Evolutionary conservation across 2,113 vertebrate species (phyloP).

Genomic region (Anarrhichthys ocellatus): DNA sequence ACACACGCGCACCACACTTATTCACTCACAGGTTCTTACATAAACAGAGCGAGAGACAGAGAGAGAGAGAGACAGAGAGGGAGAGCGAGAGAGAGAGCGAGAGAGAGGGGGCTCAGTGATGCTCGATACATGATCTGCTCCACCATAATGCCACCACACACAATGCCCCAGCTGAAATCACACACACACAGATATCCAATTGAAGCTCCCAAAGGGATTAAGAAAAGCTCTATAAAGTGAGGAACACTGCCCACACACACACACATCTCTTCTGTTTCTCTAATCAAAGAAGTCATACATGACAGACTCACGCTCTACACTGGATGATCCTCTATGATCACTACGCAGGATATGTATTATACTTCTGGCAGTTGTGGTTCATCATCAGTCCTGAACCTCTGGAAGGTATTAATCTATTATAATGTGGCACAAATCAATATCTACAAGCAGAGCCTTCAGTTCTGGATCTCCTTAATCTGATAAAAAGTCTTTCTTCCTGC

Average conservation of each 20-base stretch:
- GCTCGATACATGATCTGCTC: constrained; percentile 59
- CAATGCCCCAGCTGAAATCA: constrained; percentile 48
- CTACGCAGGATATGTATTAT: constrained; percentile 14
- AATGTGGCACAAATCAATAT: neutral
- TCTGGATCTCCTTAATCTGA: neutral
- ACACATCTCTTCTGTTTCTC: constrained; percentile 32
- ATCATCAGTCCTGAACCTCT: neutral
- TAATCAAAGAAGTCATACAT: constrained; percentile 51
- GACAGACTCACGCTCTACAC: constrained; percentile 25
- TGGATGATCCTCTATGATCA: constrained; percentile 52
- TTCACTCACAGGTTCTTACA: constrained; percentile 66
- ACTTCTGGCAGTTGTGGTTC: neutral
- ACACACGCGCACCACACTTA: constrained; percentile 23
- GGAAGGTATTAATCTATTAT: neutral
- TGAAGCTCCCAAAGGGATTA: constrained; percentile 70
- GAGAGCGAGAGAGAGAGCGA: constrained; percentile 15
- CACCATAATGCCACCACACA: constrained; percentile 50
- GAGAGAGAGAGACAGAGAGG: constrained; percentile 4
- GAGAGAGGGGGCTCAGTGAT: constrained; percentile 36
- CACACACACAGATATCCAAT: constrained; percentile 36
- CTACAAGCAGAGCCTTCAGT: neutral
- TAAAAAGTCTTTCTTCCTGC: neutral
- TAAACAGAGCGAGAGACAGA: constrained; percentile 51
- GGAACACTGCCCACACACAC: constrained; percentile 14
- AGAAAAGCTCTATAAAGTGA: constrained; percentile 63